A percentile compares a stretch with the other conserved stretches of the same genome.
These are phyloP conservation scores for Pseudococcus viburni DNA, from an alignment of 2,888 invertebrate genomes.

Conservation along the genomic window DNA sequence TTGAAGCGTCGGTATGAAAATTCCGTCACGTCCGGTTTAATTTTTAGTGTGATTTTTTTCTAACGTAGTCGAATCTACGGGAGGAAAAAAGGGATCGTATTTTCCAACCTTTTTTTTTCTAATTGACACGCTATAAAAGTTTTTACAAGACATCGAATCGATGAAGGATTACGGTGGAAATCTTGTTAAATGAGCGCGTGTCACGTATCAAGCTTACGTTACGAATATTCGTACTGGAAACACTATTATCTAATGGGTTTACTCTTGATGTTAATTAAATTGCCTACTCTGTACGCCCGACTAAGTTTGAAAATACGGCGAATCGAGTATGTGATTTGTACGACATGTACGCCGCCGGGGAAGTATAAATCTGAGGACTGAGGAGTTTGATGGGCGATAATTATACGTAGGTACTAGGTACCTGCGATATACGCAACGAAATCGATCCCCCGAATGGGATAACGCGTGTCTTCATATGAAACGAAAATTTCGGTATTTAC, in stretches of 20 bases:
- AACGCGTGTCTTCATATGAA: neutral
- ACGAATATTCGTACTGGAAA: neutral
- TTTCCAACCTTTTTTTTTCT: neutral
- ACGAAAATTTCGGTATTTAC: conserved; percentile 9
- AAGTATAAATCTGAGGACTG: neutral
- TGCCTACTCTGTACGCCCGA: conserved; percentile 9
- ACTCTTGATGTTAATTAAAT: conserved; percentile 43
- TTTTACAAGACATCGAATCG: conserved; percentile 4
- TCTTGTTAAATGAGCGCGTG: conserved; percentile 13
- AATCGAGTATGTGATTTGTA: conserved; percentile 27
- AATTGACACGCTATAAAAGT: neutral
- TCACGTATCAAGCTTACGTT: neutral
- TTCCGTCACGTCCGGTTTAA: neutral
- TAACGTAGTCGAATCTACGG: neutral
- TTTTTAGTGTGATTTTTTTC: neutral
- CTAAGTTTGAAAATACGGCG: conserved; percentile 15
- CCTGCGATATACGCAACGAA: neutral
- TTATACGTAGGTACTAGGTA: neutral
- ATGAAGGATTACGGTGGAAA: neutral
- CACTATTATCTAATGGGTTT: conserved; percentile 25
- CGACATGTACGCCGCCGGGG: neutral
- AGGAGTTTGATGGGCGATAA: conserved; percentile 1
- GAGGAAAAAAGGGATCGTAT: neutral
- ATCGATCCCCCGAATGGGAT: neutral
- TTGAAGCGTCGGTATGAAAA: conserved; percentile 3